These are phyloP conservation scores for Rhombomys opimus DNA, from an alignment of 2,113 vertebrate genomes.

Conservation along the genomic window DNA sequence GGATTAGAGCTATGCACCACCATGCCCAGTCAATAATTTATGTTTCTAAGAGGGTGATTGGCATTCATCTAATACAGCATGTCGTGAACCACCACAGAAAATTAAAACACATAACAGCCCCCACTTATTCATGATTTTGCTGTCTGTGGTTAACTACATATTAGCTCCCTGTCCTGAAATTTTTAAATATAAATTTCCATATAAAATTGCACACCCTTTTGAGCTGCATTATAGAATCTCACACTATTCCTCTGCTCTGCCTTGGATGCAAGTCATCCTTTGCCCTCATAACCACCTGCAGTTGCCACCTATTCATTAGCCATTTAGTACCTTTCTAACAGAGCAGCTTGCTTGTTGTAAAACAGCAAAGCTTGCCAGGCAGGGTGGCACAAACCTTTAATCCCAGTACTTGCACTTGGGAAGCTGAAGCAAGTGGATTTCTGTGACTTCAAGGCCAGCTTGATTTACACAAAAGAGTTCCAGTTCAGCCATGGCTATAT, in stretches of 20 bases:
- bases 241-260: neutral
- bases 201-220: neutral
- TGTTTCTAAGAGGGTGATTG: neutral
- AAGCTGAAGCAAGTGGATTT: neutral
- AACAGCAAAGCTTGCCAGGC: neutral
- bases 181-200: neutral
- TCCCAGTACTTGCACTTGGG: neutral
- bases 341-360: neutral
- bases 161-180: neutral
- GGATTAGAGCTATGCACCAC: neutral
- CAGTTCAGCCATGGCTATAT: neutral
- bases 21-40: no score
- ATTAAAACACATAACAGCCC: neutral
- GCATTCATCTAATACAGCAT: neutral
- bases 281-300: neutral
- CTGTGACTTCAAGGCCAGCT: neutral
- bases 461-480: neutral
- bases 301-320: neutral
- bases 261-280: neutral
- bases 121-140: neutral
- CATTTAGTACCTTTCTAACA: neutral
- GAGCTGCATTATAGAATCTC: neutral
- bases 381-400: neutral
- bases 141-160: neutral
- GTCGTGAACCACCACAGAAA: neutral